Evolutionary conservation across 2,888 invertebrate genomes (phyloP), one percentile per base, ranked within the genome.

Genomic region (Drosophila lacicola): DNA sequence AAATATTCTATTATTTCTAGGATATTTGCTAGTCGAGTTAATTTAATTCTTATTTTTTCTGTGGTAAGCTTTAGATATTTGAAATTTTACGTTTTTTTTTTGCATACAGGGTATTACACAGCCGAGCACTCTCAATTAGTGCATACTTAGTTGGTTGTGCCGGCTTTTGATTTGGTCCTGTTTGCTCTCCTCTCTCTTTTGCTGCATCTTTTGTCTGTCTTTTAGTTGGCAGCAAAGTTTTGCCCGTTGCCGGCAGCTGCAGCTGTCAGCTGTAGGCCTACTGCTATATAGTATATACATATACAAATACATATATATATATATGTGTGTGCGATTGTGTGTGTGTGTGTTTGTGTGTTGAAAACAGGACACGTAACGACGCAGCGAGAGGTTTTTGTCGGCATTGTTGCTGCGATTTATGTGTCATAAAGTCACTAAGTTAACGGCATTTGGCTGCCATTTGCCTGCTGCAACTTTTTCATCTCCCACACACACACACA

Each of bases 351-450:
- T 19, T 39, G 45, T 39, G 65, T 34, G 17, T 33, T 17, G 53
- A 45, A 60, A 45, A 56, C 58, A 75, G 85, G 76, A 78, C 74
- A 68, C 62, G 67, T 70, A 56, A 58, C 61, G 60, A 44, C 25
- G 8, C 57, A 75, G 56, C 58, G 64, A 9, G 58, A 50, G 71
- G 60, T 44, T 75, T 70, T 61, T 70, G 70, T 64, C 56, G 46
- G 76, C 58, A 80, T 83, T 75, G 75, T 71, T 79, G 73, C 88
- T 70, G 74, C 88, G 79, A 90, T 91, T 91, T 90, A 90, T 90
- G 91, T 90, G 90, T 90, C 90, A 90, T 90, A 91, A 90, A 90
- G 90, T 90, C 91, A 91, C 89, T 91, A 90, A 91, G 90, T 82
- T 90, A 82, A 78, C 70, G 78, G 76, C 80, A 80, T 81, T 89